Base-by-base conservation (phyloP, 2,797 vertebrate species). In the Falco peregrinus region DNA sequence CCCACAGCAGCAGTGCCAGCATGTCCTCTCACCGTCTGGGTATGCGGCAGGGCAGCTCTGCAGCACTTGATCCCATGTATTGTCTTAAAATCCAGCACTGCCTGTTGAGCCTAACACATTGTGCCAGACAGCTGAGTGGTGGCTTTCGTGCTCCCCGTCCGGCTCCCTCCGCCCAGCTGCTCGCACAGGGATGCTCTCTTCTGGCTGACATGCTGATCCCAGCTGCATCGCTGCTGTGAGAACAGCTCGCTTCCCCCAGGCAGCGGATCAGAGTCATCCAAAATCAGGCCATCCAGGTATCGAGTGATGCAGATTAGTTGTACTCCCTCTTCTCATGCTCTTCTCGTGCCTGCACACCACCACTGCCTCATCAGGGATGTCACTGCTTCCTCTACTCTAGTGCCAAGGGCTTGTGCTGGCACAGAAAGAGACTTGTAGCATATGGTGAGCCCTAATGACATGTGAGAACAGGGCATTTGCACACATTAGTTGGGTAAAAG, bases 11-110 rank as follows among this genome's bases (percentile, higher is more conserved):
- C 10, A 1, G 31, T 35, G 79, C 93, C 94, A 95, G 85, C 65
- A 4, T 53, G 13, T 85, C 90, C 81, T 43, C 84, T 96, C 89
- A 82, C 67, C 0, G 95, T 92, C 93, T 95, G 92, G 51, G 77
- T 45, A 92, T 24, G 90, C 2, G 0, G 57, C 4, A 0, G 54
- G 86, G 70, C 84, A 79, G 84, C 82, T 77, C 74, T 1, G 4
- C 56, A 45, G 47, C 22, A 3, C 81, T 87, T 94, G 93, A 96
- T 94, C 95, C 95, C 33, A 1, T 31, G 35, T 35, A 94, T 97
- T 97, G 96, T 96, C 75, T 78, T 57, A 17, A 81, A 96, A 93
- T 47, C 78, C 95, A 20, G 37, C n/a, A 4, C 5, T 19, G 89
- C 89, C 47, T 18, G 56, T 59, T 86, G 89, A 96, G 87, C 86